Evolutionary conservation across 2,888 invertebrate genomes (phyloP).

Genomic region (Pheosia gnoma): DNA sequence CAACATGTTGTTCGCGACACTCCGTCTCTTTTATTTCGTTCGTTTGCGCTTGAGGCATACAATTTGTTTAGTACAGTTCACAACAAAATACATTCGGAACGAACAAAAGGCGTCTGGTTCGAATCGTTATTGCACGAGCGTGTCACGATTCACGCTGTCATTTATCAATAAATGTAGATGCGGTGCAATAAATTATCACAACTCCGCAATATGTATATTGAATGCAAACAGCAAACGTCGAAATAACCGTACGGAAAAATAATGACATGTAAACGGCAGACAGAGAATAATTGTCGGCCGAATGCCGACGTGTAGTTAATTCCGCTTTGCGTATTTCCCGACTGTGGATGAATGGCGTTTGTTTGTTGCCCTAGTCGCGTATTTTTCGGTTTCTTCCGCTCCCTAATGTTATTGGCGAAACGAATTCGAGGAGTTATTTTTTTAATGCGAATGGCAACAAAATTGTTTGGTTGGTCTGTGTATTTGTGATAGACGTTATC

Average conservation of each 20-base stretch:
- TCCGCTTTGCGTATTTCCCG: conserved; percentile 64
- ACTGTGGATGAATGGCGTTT: conserved; percentile 29
- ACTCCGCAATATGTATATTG: conserved; percentile 57
- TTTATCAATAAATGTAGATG: conserved; percentile 69
- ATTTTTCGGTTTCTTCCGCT: conserved; percentile 6
- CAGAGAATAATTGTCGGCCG: conserved; percentile 71
- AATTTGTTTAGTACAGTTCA: conserved; percentile 33
- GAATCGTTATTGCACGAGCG: conserved; percentile 50
- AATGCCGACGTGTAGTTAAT: conserved; percentile 64
- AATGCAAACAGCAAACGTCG: conserved; percentile 61
- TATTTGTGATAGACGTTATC: too few species aligned
- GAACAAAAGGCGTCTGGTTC: conserved; percentile 48
- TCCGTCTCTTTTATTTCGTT: too few species aligned
- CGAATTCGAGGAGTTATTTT: neutral
- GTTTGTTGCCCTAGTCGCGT: conserved; percentile 18
- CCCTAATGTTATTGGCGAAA: neutral
- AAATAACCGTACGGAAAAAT: conserved; percentile 72
- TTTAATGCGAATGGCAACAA: neutral
- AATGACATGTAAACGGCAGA: conserved; percentile 53
- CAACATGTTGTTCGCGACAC: too few species aligned
- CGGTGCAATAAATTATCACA: conserved; percentile 66
- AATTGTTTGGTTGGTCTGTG: too few species aligned
- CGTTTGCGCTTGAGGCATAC: conserved; percentile 4
- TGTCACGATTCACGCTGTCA: conserved; percentile 49
- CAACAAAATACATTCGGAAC: conserved; percentile 47